Evolutionary conservation across 2,888 invertebrate genomes (phyloP), one percentile per base, ranked within the genome.

Genomic region (Silvanus unidentatus): DNA sequence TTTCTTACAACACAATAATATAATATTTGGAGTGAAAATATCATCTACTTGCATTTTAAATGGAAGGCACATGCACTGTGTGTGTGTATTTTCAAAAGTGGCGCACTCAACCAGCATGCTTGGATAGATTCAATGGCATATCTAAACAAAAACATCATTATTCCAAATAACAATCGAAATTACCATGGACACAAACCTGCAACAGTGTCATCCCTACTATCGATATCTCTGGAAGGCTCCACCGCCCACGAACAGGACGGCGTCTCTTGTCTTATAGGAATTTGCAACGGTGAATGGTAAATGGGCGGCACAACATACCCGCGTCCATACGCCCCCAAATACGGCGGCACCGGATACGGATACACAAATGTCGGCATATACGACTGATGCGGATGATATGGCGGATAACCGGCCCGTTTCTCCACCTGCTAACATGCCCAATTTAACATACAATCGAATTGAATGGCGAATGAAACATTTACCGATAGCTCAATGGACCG

Each of bases 91-190:
- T n/a, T n/a, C n/a, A 8, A 22, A 22, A 56, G 51, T 54, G 52
- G 55, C 70, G n/a, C n/a, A n/a, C n/a, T 77, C 75, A 79, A 70
- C 78, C 77, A 66, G 77, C 77, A 78, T 89, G 88, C 79, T 90
- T 90, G 68, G 89, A 90, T 76, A 90, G 78, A 77, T 90, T 90
- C 72, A 90, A 77, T 72, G 90, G 90, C 80, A 87, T 84, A 86
- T 90, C 90, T 90, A 80, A 82, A 82, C 53, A 52, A 63, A 52
- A 57, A 53, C 39, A 37, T 11, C 8, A 4, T 6, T n/a, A 37
- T 37, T 4, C 5, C 5, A 13, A 37, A 37, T 4, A 10, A 16
- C 37, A 37, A 5, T 5, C 32, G n/a, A 3, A 22, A 22, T n/a
- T 41, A 3, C n/a, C 32, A 15, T 13, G 8, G 45, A n/a, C n/a